Evolutionary conservation across 2,797 vertebrate species (phyloP), one percentile per base, ranked within the genome.

Genomic region (Momotus momota): DNA sequence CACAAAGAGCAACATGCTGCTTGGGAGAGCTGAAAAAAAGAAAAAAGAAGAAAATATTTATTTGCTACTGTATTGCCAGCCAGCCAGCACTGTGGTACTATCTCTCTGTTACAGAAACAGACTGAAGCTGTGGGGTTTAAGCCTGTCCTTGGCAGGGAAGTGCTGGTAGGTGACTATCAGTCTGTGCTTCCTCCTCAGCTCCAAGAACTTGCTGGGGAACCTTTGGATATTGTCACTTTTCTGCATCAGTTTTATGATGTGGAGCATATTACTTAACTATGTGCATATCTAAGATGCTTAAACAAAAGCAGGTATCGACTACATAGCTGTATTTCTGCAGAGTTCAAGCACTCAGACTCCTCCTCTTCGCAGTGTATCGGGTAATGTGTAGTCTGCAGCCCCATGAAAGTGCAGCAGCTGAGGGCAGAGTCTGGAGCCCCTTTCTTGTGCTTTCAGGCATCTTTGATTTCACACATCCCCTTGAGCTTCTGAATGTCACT

Each of bases 351-450:
- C 22, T 87, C 21, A 18, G 29, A 40, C 25, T 26, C 9, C 14
- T 25, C 7, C 9, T 61, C 14, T 25, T 64, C 20, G 13, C 29
- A n/a, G 45, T 23, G 15, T 15, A 4, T 23, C 52, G 43, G 40
- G 35, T 35, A 35, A 35, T 35, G 35, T 35, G 35, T 35, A 35
- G 8, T 25, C 26, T 43, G 29, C 52, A 49, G 40, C 31, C 69
- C 52, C 1, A 2, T 20, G 43, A n/a, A 43, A 1, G 2, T 14
- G 52, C 17, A 40, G 35, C 58, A 74, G 54, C 3, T 1, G 3
- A 29, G 12, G 25, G 55, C 26, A 54, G 66, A 40, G 8, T 77
- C 46, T 82, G 74, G 60, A 92, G 64, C 13, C 10, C 1, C 23
- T 61, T 93, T 66, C 46, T 70, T 51, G 3, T 79, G 27, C 16